phyloP scores from a whole-genome alignment of 2,113 vertebrate species.

The Murina feae region DNA sequence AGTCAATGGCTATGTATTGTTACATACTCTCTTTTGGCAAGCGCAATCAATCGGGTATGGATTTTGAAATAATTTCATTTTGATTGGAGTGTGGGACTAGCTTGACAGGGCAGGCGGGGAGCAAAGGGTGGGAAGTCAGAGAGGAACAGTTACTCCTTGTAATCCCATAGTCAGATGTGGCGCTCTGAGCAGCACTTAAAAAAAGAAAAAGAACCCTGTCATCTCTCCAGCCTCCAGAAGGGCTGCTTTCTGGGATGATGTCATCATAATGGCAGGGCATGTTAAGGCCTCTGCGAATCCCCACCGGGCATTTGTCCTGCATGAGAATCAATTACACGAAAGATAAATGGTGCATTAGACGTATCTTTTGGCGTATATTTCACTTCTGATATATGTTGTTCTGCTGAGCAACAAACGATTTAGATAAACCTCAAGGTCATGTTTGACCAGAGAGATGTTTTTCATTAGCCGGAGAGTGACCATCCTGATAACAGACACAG shows the following conservation, averaged over 20 bases:
- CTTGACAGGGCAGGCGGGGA: background rate
- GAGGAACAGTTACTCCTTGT: conserved; percentile 12
- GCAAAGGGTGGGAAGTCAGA: background rate
- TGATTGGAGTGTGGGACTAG: conserved; percentile 39
- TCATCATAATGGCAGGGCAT: conserved; percentile 63
- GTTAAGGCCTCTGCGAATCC: conserved; percentile 64
- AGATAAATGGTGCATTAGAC: conserved; percentile 72
- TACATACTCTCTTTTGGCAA: conserved; percentile 58
- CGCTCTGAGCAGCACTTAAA: conserved; percentile 47
- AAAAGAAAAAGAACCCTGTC: conserved; percentile 39
- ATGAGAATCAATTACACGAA: conserved; percentile 78
- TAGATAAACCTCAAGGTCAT: conserved; percentile 76
- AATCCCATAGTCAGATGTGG: conserved; percentile 42
- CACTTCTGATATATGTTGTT: conserved; percentile 77
- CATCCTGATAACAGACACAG: conserved; percentile 63
- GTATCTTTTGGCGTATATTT: conserved; percentile 74
- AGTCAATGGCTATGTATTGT: conserved; percentile 37
- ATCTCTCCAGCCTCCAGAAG: conserved; percentile 66
- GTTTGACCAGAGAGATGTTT: conserved; percentile 73
- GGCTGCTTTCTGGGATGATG: conserved; percentile 75
- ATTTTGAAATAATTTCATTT: conserved; percentile 76
- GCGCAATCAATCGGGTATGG: conserved; percentile 60
- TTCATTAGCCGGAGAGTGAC: conserved; percentile 74
- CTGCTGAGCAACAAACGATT: conserved; percentile 71
- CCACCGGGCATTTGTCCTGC: conserved; percentile 75